These are phyloP conservation scores for Cheilosia grossa DNA, from an alignment of 2,888 invertebrate species.

Conservation along the genomic window DNA sequence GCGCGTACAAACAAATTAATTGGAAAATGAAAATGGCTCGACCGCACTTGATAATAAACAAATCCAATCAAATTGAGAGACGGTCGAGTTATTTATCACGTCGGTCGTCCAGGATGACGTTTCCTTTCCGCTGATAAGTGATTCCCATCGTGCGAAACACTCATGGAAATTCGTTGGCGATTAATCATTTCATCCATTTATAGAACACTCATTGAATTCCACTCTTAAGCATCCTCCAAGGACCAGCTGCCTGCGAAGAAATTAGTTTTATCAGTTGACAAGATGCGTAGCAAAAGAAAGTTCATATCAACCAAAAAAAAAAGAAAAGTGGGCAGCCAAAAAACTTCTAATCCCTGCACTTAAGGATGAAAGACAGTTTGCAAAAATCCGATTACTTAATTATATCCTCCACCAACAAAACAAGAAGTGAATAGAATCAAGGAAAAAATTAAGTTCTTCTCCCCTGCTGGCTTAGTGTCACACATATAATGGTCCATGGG, in stretches of 20 bases:
- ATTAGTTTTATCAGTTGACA: constrained; percentile 62
- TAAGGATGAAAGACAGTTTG: constrained; percentile 59
- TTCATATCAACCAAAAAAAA: not conserved
- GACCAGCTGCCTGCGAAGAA: constrained; percentile 31
- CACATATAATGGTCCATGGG: constrained; percentile 66
- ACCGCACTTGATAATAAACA: constrained; percentile 71
- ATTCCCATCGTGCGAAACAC: constrained; percentile 20
- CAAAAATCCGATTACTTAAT: constrained; percentile 64
- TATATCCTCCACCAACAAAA: constrained; percentile 29
- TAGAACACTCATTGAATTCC: constrained; percentile 49
- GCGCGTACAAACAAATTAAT: constrained; percentile 62
- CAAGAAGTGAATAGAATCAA: not conserved
- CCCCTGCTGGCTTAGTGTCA: constrained; percentile 53
- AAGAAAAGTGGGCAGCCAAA: constrained; percentile 13
- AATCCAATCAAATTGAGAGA: constrained; percentile 71
- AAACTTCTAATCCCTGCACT: constrained; percentile 67
- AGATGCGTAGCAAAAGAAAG: constrained; percentile 21
- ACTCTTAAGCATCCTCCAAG: constrained; percentile 6
- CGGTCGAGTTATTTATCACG: constrained; percentile 60
- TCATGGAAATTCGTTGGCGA: constrained; percentile 44
- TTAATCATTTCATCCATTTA: constrained; percentile 46
- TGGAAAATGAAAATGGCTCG: constrained; percentile 70
- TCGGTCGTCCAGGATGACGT: constrained; percentile 18
- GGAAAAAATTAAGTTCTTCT: constrained; percentile 17
- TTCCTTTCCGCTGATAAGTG: constrained; percentile 27